Conservation (phyloP, 2,113 vertebrate genomes). For the Tringa solitaria region DNA sequence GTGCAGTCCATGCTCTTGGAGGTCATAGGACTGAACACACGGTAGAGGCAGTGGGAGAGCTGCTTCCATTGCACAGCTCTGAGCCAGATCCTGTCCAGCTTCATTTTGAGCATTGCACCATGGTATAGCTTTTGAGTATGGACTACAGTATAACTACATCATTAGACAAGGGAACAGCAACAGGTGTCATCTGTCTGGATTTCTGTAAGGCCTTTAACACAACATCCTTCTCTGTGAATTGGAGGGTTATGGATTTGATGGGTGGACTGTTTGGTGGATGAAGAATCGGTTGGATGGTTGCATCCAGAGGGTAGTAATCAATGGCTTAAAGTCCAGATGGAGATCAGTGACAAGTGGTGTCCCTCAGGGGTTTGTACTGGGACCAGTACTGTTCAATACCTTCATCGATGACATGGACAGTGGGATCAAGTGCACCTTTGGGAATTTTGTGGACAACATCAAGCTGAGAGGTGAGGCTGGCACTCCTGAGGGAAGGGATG, state of each 20-base stretch:
- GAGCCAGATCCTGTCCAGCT: background rate
- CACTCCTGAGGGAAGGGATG: background rate
- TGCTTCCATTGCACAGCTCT: background rate
- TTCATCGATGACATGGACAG: background rate
- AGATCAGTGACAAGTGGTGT: background rate
- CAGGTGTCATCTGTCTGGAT: background rate
- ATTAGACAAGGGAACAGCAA: background rate
- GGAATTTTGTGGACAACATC: background rate
- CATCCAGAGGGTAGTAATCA: background rate
- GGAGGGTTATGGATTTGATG: background rate
- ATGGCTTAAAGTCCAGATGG: background rate
- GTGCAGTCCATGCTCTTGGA: background rate
- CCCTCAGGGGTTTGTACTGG: background rate
- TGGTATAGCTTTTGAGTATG: background rate
- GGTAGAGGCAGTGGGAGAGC: background rate
- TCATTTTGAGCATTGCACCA: accelerated
- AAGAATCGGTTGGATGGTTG: background rate
- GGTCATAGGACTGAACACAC: accelerated
- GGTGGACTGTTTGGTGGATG: background rate
- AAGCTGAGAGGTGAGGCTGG: background rate
- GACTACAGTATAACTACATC: background rate
- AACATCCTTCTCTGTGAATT: background rate
- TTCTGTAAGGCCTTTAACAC: background rate
- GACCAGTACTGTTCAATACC: background rate
- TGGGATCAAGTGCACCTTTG: background rate